Evolutionary conservation across 2,888 invertebrate genomes (phyloP).

Genomic region (Acronicta psi): DNA sequence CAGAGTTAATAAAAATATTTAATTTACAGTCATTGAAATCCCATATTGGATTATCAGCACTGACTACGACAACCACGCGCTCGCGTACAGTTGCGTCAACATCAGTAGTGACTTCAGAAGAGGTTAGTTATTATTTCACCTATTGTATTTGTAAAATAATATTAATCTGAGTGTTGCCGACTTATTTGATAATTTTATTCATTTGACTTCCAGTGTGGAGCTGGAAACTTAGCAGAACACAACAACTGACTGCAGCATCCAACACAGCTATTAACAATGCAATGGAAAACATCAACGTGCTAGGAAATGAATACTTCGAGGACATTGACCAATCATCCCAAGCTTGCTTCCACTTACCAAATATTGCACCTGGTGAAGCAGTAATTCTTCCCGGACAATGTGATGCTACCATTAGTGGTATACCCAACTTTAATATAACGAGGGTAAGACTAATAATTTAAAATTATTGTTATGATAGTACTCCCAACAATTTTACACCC

Average conservation of each 20-base stretch:
- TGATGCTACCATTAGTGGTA: constrained; percentile 62
- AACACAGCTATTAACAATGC: constrained; percentile 62
- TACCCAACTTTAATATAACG: constrained; percentile 63
- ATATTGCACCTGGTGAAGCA: constrained; percentile 41
- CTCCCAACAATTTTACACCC: too few species aligned
- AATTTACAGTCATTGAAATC: constrained; percentile 60
- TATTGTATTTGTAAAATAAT: neutral
- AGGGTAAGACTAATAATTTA: constrained; percentile 1
- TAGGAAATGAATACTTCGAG: constrained; percentile 69
- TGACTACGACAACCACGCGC: constrained; percentile 89
- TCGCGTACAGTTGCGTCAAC: constrained; percentile 90
- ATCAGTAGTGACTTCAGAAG: constrained; percentile 55
- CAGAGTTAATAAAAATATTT: neutral
- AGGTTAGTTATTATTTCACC: constrained; percentile 55
- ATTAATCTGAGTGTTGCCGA: neutral
- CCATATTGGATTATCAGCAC: constrained; percentile 80
- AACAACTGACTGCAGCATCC: constrained; percentile 56
- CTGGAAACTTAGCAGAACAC: constrained; percentile 77
- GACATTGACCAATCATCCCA: constrained; percentile 62
- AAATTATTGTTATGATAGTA: neutral
- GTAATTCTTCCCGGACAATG: constrained; percentile 73
- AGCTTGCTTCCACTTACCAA: constrained; percentile 73
- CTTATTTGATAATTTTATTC: neutral
- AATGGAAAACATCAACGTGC: constrained; percentile 61
- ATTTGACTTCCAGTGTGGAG: constrained; percentile 67